Evolutionary conservation across 2,888 invertebrate genomes (phyloP).

Genomic region (Drosophila siamana): DNA sequence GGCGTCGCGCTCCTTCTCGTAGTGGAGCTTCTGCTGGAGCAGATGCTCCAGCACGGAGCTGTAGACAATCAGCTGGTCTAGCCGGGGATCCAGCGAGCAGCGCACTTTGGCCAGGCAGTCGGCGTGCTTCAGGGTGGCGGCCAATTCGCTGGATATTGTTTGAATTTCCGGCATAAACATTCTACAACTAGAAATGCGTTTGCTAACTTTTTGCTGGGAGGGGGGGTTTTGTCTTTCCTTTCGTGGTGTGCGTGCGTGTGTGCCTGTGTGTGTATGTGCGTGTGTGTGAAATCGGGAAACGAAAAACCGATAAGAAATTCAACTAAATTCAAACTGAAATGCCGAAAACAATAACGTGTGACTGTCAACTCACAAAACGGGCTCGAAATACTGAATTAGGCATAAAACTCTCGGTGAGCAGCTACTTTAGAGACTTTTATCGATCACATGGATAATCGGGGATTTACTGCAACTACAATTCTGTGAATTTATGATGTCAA

Average conservation of each 20-base stretch:
- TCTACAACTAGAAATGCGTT: background rate
- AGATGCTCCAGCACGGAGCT: constrained; percentile 56
- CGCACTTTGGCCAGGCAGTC: constrained; percentile 7
- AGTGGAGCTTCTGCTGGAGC: constrained; percentile 56
- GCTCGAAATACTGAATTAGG: too few relatives aligned
- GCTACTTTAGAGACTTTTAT: background rate
- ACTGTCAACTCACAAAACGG: background rate
- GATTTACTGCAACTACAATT: too few relatives aligned
- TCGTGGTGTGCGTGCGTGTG: too few relatives aligned
- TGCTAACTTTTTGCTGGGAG: too few relatives aligned
- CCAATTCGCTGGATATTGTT: constrained; percentile 16
- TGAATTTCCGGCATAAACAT: constrained; percentile 8
- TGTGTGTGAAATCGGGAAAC: constrained; percentile 4
- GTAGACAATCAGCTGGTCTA: constrained; percentile 62
- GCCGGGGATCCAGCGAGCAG: constrained; percentile 40
- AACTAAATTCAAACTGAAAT: constrained; percentile 24
- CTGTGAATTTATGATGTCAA: background rate
- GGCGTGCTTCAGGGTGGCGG: background rate
- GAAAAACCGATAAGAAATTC: constrained; percentile 15
- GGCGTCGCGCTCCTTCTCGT: constrained; percentile 45
- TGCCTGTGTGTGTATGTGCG: too few relatives aligned
- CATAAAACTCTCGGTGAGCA: too few relatives aligned
- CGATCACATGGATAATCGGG: constrained; percentile 26
- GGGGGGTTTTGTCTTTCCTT: background rate
- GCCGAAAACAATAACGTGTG: background rate